Percentiles rank a stretch among this genome's conserved stretches.
Evolutionary conservation across 2,797 vertebrate genomes (phyloP).

Genomic region (Smutsia gigantea): DNA sequence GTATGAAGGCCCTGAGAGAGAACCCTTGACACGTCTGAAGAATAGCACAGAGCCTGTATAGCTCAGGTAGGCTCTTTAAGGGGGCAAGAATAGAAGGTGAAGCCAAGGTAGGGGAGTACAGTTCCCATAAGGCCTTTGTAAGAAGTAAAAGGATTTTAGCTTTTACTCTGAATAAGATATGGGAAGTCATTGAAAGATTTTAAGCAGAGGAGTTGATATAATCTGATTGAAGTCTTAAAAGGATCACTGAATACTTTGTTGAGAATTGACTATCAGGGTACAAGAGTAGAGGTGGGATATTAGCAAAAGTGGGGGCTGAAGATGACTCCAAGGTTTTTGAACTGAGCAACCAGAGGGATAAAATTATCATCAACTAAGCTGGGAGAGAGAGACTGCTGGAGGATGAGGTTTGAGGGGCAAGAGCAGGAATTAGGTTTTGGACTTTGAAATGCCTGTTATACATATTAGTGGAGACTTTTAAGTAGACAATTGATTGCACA

Average conservation of each 20-base stretch:
- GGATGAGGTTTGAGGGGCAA: background rate
- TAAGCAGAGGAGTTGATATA: background rate
- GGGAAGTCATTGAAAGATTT: background rate
- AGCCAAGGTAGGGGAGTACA: background rate
- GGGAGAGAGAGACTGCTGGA: background rate
- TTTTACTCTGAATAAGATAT: background rate
- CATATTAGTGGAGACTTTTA: background rate
- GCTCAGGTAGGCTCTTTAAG: no score
- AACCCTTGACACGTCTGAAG: background rate
- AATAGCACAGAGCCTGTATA: background rate
- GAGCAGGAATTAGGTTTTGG: background rate
- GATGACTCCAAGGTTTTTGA: background rate
- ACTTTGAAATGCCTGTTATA: background rate
- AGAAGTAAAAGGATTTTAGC: background rate
- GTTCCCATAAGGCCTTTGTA: background rate
- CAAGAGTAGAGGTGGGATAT: background rate
- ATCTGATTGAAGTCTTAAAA: background rate
- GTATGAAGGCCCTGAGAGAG: background rate
- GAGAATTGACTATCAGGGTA: background rate
- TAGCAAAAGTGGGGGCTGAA: background rate
- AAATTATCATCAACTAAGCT: background rate
- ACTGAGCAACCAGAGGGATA: background rate
- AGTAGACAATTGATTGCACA: background rate
- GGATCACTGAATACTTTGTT: background rate
- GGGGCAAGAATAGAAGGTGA: background rate